Percentiles rank a stretch among this genome's conserved stretches.
phyloP scores from a whole-genome alignment of 2,797 vertebrate species.

The Trematocara caparti region DNA sequence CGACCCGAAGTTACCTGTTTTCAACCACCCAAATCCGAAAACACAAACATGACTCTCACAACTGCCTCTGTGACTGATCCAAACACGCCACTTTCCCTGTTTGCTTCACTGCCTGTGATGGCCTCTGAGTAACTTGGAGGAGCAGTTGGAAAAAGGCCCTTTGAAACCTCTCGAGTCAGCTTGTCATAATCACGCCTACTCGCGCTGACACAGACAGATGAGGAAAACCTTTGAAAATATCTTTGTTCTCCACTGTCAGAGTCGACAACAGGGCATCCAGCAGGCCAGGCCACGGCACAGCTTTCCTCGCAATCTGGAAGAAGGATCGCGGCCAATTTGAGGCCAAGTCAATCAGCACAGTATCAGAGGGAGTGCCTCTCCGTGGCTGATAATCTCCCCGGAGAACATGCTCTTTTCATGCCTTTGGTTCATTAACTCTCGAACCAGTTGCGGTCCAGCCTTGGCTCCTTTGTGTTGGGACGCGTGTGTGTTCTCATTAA shows the following conservation, averaged over 20 bases:
- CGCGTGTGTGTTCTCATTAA: constrained; percentile 39
- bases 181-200: constrained; percentile 45
- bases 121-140: constrained; percentile 31
- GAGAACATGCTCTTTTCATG: constrained; percentile 28
- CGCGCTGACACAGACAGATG: constrained; percentile 49
- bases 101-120: constrained; percentile 19
- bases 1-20: constrained; percentile 11
- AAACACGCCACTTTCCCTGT: not conserved
- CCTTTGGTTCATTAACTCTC: constrained; percentile 54
- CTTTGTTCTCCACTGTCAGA: constrained; percentile 62
- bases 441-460: constrained; percentile 25
- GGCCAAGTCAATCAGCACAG: constrained; percentile 58
- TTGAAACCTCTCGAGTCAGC: constrained; percentile 37
- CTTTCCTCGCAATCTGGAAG: constrained; percentile 18
- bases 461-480: constrained; percentile 7
- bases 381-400: constrained; percentile 55
- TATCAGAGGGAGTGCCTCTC: constrained; percentile 24
- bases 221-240: constrained; percentile 57
- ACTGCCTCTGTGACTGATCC: not conserved
- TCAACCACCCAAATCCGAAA: not conserved
- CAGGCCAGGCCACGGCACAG: constrained; percentile 6
- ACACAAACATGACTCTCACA: not conserved
- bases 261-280: constrained; percentile 35
- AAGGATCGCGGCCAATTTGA: constrained; percentile 57
- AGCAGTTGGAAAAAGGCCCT: constrained; percentile 24